Percentiles rank a stretch among this genome's conserved stretches.
phyloP scores from a whole-genome alignment of 2,797 vertebrate genomes.

The Helostoma temminkii region DNA sequence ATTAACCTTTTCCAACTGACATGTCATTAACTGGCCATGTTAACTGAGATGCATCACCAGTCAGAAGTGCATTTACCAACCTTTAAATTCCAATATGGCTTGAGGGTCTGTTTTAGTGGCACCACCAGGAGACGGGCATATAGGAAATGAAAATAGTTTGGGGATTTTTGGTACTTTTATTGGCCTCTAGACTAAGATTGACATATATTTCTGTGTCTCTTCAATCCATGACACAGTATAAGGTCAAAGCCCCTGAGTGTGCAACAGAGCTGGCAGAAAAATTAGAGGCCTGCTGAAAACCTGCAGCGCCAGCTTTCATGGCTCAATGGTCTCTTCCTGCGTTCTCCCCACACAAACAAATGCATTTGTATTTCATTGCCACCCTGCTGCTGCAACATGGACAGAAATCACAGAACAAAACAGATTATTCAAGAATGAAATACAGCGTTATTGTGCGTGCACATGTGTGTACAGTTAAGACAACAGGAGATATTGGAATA shows the following conservation, averaged over 20 bases:
- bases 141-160: conserved; percentile 40
- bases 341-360: conserved; percentile 67
- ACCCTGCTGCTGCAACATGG: conserved; percentile 51
- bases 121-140: conserved; percentile 16
- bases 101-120: conserved; percentile 11
- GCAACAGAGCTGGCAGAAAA: conserved; percentile 53
- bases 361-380: conserved; percentile 74
- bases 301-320: conserved; percentile 63
- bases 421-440: conserved; percentile 47
- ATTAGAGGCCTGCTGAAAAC: conserved; percentile 65
- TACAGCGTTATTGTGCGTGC: conserved; percentile 16
- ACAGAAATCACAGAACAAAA: conserved; percentile 57
- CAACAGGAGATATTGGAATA: conserved; percentile 46
- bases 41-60: conserved; percentile 70
- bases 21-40: conserved; percentile 77
- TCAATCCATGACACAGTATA: conserved; percentile 62
- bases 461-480: conserved; percentile 24
- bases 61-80: conserved; percentile 57
- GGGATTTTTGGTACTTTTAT: conserved; percentile 24
- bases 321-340: conserved; percentile 55
- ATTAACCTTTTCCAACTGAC: conserved; percentile 81
- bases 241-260: conserved; percentile 71
- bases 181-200: conserved; percentile 20
- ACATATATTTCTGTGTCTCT: conserved; percentile 43
- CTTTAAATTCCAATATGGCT: conserved; percentile 42